These are phyloP conservation scores for Xiphophorus hellerii DNA, from an alignment of 2,113 vertebrate species.

Conservation along the genomic window DNA sequence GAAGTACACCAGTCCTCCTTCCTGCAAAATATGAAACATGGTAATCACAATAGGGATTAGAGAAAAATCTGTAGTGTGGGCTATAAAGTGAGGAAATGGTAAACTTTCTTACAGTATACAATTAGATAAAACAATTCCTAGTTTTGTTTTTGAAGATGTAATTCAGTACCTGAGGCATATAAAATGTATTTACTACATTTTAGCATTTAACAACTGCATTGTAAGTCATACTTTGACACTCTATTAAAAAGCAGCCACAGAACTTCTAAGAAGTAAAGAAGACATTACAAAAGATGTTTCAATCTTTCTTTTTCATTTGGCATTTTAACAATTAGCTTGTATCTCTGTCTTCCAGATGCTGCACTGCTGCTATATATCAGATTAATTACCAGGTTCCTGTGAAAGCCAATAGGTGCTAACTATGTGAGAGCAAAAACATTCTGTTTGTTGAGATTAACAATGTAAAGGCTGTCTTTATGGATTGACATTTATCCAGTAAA, in stretches of 20 bases:
- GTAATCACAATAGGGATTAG: too few relatives aligned
- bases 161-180: background rate
- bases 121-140: too few relatives aligned
- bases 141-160: background rate
- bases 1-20: too few relatives aligned
- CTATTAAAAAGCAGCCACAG: too few relatives aligned
- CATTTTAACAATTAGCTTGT: background rate
- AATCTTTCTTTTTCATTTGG: too few relatives aligned
- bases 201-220: too few relatives aligned
- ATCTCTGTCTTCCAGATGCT: background rate
- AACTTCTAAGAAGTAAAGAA: too few relatives aligned
- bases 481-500: background rate
- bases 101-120: too few relatives aligned
- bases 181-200: background rate
- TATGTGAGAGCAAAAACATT: too few relatives aligned
- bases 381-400: background rate
- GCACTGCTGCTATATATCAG: background rate
- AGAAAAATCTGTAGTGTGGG: background rate
- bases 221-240: too few relatives aligned
- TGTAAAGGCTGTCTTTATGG: background rate
- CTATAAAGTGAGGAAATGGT: background rate
- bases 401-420: background rate
- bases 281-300: too few relatives aligned
- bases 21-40: too few relatives aligned
- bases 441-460: background rate